phyloP scores from a whole-genome alignment of 1,140 invertebrate genomes.

The Bombus breviceps region DNA sequence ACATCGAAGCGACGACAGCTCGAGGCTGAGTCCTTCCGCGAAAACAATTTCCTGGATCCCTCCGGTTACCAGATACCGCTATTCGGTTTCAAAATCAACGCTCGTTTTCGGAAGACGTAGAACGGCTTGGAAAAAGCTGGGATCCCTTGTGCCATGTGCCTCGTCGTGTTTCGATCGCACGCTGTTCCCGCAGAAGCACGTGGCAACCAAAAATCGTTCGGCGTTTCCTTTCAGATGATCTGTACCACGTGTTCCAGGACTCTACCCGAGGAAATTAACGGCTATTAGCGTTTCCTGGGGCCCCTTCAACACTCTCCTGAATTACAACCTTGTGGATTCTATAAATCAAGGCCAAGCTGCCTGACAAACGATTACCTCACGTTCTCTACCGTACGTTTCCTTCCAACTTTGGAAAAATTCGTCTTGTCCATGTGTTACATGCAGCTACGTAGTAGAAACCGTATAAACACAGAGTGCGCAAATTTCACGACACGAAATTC shows the following conservation, averaged over 20 bases:
- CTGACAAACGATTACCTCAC: no score
- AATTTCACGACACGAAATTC: background rate
- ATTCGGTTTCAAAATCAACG: slow-evolving; percentile 36
- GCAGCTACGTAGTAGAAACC: no score
- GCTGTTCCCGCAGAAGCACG: slow-evolving; percentile 56
- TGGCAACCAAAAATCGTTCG: slow-evolving; percentile 52
- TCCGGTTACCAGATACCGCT: background rate
- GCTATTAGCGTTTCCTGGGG: slow-evolving; percentile 70
- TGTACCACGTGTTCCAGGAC: slow-evolving; percentile 49
- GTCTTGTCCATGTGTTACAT: no score
- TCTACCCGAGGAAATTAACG: slow-evolving; percentile 61
- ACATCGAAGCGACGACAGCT: background rate
- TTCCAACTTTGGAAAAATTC: no score
- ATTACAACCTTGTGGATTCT: slow-evolving; percentile 36
- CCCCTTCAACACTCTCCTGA: slow-evolving; percentile 38
- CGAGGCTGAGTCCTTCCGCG: background rate
- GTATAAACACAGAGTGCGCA: no score
- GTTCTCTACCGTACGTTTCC: no score
- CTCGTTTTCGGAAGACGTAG: background rate
- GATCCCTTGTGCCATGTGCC: slow-evolving; percentile 34
- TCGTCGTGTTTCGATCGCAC: slow-evolving; percentile 36
- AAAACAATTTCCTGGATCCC: background rate
- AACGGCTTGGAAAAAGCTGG: no score
- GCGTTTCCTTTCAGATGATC: slow-evolving; percentile 54
- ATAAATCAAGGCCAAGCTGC: slow-evolving; percentile 21